Base-by-base conservation (phyloP, 2,797 vertebrate genomes). In the Malurus splendens region DNA sequence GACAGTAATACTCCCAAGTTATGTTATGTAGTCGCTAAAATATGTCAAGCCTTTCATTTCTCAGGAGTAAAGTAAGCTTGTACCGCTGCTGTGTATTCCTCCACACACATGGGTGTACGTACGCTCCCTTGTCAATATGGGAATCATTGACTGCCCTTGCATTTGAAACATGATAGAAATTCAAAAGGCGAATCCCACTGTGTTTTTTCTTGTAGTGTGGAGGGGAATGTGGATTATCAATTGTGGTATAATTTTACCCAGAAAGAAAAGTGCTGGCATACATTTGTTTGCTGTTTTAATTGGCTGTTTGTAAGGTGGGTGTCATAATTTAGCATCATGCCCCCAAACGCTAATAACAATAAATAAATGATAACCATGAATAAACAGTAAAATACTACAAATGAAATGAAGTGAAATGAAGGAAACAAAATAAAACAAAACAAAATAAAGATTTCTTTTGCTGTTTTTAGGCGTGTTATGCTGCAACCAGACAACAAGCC, bases 1-100 rank as follows among this genome's bases (percentile, higher is more conserved):
- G 62, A 62, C 75, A 92, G 92, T 92, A 93, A 83, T 93, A 87
- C 92, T 85, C 94, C 93, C 84, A 90, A 91, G 60, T 94, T 95
- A 81, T 59, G 65, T 95, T 96, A 86, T 85, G 82, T 95, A 86
- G 81, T 94, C 96, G 68, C 92, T 93, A 96, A 97, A 96, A 96
- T 96, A 97, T 90, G 90, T 96, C 92, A 96, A 82, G 82, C 72
- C 72, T 93, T 95, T 96, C n/a, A 91, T 95, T 93, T 85, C 84
- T 92, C 12, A 25, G 59, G 88, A 91, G 82, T 92, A 81, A 94
- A 93, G 83, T 81, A 93, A 96, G 86, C 91, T 93, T 95, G 93
- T 96, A 95, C 66, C 68, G 76, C 72, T 93, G 77, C 81, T 94
- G 61, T 82, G 61, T 92, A 79, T 93, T 88, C 38, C 32, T 91